phyloP scores from a whole-genome alignment of 2,113 vertebrate genomes.

The Corythoichthys haematopterus region DNA sequence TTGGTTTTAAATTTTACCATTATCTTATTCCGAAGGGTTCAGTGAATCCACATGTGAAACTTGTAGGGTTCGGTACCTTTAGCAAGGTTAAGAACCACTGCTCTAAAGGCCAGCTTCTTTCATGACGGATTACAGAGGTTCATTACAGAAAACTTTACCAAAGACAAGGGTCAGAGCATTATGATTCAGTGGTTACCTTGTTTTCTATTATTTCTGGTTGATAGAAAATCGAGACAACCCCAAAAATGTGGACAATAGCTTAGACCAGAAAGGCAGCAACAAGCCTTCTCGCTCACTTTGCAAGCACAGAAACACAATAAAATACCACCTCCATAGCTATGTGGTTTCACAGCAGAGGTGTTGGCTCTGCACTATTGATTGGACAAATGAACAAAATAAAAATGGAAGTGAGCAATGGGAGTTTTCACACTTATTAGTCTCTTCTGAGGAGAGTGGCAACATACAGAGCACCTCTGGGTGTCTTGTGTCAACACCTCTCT shows the following conservation, averaged over 20 bases:
- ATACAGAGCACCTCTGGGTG: neutral
- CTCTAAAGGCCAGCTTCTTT: neutral
- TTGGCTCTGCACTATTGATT: constrained; percentile 22
- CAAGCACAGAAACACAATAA: neutral
- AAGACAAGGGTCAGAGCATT: neutral
- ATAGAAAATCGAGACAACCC: neutral
- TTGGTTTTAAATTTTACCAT: too few relatives aligned
- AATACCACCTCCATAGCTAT: neutral
- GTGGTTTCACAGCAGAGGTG: constrained; percentile 6
- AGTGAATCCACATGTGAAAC: too few relatives aligned
- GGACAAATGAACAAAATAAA: constrained; percentile 17
- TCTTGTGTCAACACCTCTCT: neutral
- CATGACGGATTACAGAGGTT: neutral
- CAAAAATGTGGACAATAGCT: neutral
- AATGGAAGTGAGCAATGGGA: constrained; percentile 9
- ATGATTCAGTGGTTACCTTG: neutral
- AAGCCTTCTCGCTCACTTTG: constrained; percentile 1
- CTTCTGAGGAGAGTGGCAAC: neutral
- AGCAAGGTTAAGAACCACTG: too few relatives aligned
- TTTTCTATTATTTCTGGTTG: neutral
- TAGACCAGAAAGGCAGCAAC: neutral
- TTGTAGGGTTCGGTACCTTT: too few relatives aligned
- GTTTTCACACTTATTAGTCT: constrained; percentile 13
- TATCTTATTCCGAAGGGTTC: too few relatives aligned
- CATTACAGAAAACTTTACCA: neutral